Percentiles rank a stretch among this genome's conserved stretches.
phyloP scores from a whole-genome alignment of 2,797 vertebrate species.

The Setipinna tenuifilis region DNA sequence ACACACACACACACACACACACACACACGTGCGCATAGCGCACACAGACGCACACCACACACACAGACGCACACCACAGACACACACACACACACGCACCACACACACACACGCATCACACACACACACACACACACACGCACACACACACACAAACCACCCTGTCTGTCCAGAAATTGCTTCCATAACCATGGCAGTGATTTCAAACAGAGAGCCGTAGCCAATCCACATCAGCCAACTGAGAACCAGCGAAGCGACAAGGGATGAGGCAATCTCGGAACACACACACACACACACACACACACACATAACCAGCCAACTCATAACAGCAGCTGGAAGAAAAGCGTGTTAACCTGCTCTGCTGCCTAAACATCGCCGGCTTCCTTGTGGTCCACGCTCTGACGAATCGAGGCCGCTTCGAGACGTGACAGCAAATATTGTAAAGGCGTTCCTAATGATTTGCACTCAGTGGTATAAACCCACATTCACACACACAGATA shows the following conservation, averaged over 20 bases:
- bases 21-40: not conserved
- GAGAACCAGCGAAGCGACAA: not conserved
- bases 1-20: not conserved
- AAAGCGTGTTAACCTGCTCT: not conserved
- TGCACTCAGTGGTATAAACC: not conserved
- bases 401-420: not conserved
- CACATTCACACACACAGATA: not conserved
- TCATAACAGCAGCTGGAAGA: not conserved
- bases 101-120: not conserved
- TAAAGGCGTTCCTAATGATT: conserved; percentile 10
- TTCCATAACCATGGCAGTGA: conserved; percentile 12
- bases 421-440: not conserved
- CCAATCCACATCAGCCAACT: not conserved
- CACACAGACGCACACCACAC: not conserved
- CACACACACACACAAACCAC: not conserved
- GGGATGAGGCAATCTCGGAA: not conserved
- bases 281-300: no score
- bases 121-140: not conserved
- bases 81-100: not conserved
- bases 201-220: not conserved
- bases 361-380: not conserved
- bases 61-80: not conserved
- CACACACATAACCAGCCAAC: not conserved
- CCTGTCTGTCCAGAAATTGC: not conserved
- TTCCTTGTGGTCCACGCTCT: not conserved